A percentile compares a stretch with the other conserved stretches of the same genome.
These are phyloP conservation scores for Peromyscus maniculatus DNA, from an alignment of 2,113 vertebrate species.

Conservation along the genomic window DNA sequence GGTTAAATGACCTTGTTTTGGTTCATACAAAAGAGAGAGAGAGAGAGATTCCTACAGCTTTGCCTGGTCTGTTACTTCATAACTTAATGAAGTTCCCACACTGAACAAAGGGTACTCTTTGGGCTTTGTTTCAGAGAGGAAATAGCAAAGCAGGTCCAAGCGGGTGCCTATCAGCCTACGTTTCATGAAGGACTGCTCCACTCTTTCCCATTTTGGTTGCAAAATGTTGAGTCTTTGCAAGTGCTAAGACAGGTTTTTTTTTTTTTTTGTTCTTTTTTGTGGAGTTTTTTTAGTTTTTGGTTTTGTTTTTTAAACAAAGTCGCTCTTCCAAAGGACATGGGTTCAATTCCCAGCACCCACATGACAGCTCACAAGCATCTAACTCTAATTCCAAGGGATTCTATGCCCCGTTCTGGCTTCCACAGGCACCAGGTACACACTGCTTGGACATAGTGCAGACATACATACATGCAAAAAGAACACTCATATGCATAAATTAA, in stretches of 20 bases:
- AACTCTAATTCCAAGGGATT: not conserved
- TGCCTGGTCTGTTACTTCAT: slow-evolving; percentile 3
- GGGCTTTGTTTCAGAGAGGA: slow-evolving; percentile 50
- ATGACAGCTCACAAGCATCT: not conserved
- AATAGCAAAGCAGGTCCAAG: slow-evolving; percentile 36
- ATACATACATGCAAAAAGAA: not conserved
- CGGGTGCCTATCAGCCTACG: slow-evolving; percentile 1
- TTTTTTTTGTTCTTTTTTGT: not conserved
- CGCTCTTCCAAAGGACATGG: not conserved
- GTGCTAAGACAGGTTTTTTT: slow-evolving; percentile 7
- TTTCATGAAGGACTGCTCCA: slow-evolving; percentile 21
- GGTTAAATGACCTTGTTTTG: slow-evolving; percentile 35
- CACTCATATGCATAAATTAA: not conserved
- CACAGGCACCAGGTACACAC: not conserved
- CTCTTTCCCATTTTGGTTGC: not conserved
- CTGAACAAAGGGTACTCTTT: slow-evolving; percentile 14
- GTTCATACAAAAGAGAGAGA: not conserved
- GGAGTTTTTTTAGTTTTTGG: not conserved
- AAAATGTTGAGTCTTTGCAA: slow-evolving; percentile 19
- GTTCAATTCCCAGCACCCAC: not conserved
- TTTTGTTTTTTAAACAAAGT: not conserved
- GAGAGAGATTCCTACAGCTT: not conserved
- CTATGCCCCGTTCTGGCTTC: not conserved
- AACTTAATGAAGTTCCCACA: slow-evolving; percentile 29
- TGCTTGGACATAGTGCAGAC: not conserved